These are phyloP conservation scores for Mystacornis crossleyi DNA, from an alignment of 2,113 vertebrate genomes.

Conservation along the genomic window DNA sequence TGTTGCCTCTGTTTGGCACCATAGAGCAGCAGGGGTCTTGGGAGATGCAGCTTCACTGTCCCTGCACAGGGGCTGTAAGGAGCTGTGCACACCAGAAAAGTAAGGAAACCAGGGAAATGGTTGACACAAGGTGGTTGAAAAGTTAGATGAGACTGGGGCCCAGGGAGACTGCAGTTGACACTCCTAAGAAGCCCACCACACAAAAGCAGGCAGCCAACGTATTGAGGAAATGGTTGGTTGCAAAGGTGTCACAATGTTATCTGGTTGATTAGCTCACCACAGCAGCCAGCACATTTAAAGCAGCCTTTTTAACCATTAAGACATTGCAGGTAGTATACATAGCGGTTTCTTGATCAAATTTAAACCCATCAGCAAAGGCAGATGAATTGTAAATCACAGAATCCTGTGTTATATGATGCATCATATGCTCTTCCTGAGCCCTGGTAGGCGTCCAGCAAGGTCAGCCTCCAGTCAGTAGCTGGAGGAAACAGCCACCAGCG, in stretches of 20 bases:
- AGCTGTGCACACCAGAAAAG: accelerated
- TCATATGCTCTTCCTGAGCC: neutral
- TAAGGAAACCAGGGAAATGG: neutral
- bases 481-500: neutral
- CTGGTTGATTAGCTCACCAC: neutral
- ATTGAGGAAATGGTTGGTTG: neutral
- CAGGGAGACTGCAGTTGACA: accelerated
- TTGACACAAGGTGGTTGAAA: neutral
- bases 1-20: neutral
- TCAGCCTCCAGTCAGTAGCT: neutral
- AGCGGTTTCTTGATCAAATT: neutral
- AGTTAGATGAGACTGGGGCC: neutral
- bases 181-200: neutral
- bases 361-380: neutral
- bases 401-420: neutral
- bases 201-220: neutral
- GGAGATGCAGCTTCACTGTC: no score
- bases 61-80: no score
- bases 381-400: neutral
- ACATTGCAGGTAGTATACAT: neutral
- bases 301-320: neutral
- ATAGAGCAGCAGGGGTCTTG: accelerated
- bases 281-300: neutral
- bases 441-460: neutral
- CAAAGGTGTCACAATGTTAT: neutral